Evolutionary conservation across 1,140 invertebrate genomes (phyloP).

Genomic region (Micrasema minimum): DNA sequence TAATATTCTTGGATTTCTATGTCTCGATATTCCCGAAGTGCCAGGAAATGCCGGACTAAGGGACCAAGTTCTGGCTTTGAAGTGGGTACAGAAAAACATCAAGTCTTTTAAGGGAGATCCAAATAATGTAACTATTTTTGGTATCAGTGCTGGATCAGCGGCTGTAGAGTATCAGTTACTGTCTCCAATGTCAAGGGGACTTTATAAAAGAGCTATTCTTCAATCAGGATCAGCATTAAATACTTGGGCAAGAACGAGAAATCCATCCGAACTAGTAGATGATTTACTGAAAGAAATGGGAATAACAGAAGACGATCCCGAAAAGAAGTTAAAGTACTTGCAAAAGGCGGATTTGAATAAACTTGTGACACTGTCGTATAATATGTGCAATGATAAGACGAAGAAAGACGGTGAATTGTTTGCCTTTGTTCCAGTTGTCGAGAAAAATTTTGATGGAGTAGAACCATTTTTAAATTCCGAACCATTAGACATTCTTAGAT

Average conservation of each 20-base stretch:
- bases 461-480: slow-evolving; percentile 60
- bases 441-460: slow-evolving; percentile 57
- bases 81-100: slow-evolving; percentile 68
- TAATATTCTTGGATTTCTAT: slow-evolving; percentile 67
- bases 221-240: slow-evolving; percentile 42
- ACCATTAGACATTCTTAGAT: slow-evolving; percentile 56
- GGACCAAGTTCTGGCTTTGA: slow-evolving; percentile 52
- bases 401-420: slow-evolving; percentile 58
- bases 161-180: slow-evolving; percentile 45
- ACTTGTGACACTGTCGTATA: slow-evolving; percentile 56
- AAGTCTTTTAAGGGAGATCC: slow-evolving; percentile 63
- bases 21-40: slow-evolving; percentile 63
- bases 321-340: slow-evolving; percentile 56
- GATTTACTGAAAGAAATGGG: slow-evolving; percentile 4
- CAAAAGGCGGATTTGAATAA: slow-evolving; percentile 57
- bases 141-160: slow-evolving; percentile 54
- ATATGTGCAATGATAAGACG: slow-evolving; percentile 51
- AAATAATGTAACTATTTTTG: slow-evolving; percentile 59
- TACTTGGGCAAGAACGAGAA: slow-evolving; percentile 53
- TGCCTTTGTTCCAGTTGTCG: slow-evolving; percentile 61
- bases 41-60: slow-evolving; percentile 52
- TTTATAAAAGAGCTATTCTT: slow-evolving; percentile 48
- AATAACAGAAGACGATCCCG: slow-evolving; percentile 41
- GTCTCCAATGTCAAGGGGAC: slow-evolving; percentile 39
- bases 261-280: background rate